Conservation (phyloP, 2,113 vertebrate species). For the Myrmecobius fasciatus region DNA sequence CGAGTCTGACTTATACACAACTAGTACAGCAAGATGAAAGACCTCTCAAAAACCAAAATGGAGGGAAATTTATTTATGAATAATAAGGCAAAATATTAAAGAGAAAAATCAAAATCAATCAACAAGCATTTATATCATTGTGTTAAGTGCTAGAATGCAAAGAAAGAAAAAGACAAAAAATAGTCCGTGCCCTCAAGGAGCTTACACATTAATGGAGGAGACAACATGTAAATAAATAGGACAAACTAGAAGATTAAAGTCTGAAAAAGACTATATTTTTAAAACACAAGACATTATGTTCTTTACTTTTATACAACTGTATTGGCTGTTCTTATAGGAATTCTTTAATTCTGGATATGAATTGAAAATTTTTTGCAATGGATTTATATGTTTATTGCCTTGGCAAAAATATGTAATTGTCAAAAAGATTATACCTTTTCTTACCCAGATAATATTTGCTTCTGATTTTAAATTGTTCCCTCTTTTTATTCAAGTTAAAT, state of each 20-base stretch:
- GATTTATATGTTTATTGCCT: neutral
- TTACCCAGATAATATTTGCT: slow-evolving; percentile 54
- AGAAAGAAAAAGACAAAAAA: neutral
- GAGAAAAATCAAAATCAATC: slow-evolving; percentile 22
- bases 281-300: neutral
- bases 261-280: neutral
- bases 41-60: slow-evolving; percentile 12
- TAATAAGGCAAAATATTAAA: neutral
- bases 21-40: neutral
- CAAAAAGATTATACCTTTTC: slow-evolving; percentile 39
- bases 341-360: neutral
- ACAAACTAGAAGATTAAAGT: slow-evolving; percentile 11
- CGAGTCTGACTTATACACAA: slow-evolving; percentile 32
- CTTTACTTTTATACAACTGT: neutral
- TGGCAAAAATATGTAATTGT: slow-evolving; percentile 14
- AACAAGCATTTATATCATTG: neutral
- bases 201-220: neutral
- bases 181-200: neutral
- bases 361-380: slow-evolving; percentile 20
- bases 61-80: neutral
- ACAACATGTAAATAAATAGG: neutral
- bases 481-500: slow-evolving; percentile 43
- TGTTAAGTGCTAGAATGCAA: neutral
- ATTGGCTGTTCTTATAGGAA: slow-evolving; percentile 5
- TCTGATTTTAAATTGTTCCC: slow-evolving; percentile 48